Base-by-base conservation (phyloP, 2,113 vertebrate genomes). In the Erythrocercus mccallii region DNA sequence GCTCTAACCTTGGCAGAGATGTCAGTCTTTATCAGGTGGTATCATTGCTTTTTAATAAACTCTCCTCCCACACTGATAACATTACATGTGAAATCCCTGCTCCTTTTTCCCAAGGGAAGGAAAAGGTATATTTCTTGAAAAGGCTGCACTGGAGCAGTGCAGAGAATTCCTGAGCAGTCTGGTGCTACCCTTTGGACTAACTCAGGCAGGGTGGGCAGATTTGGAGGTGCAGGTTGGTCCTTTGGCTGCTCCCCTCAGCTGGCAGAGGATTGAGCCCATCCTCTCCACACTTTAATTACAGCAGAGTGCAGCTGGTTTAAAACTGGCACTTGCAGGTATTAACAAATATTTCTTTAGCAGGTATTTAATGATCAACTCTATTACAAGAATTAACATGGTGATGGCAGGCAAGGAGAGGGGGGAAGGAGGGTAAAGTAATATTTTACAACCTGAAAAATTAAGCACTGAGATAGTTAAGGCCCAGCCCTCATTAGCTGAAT, bases 401-500 rank as follows among this genome's bases (percentile, higher is more conserved):
- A 84, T 95, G 91, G 83, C 92, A 91, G 4, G 3, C 90, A 45
- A 92, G 60, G 94, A 94, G 90, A 37, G 88, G 69, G 64, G 62
- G 82, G 84, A 85, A 89, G 92, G 95, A 95, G 94, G 87, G 88
- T 95, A 93, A 86, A 84, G 96, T 96, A 92, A 88, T 97, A 97
- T 97, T 97, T 98, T 97, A 97, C 96, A 98, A 97, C 97, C 97
- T 97, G 96, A 97, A 96, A 98, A 98, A 99, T 98, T 97, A 98
- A 98, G 98, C 97, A 79, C 98, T 97, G 98, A 98, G 98, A 98
- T 98, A 98, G 98, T 98, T 98, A 98, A 97, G 98, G 97, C 98
- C 98, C 98, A 98, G 98, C 99, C 98, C 98, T 99, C 98, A 99
- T 99, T 99, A 99, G 98, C 98, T 96, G 98, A 98, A 98, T 98